phyloP scores from a whole-genome alignment of 1,140 invertebrate genomes.

The Oncopeltus fasciatus region DNA sequence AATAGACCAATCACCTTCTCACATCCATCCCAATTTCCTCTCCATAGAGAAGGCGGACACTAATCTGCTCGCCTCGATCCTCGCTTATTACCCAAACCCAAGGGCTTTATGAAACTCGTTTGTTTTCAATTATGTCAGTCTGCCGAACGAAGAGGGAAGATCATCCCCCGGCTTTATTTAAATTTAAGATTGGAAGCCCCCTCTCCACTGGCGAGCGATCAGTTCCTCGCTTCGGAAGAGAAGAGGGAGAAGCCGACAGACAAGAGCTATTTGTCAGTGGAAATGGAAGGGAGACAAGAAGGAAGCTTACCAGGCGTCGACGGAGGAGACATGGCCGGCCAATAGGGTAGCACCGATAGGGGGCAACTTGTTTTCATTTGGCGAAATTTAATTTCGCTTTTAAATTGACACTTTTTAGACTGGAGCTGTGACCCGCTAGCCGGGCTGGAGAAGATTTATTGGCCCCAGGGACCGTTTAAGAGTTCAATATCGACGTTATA shows the following conservation, averaged over 20 bases:
- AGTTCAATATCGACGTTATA: background rate
- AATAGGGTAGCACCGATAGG: background rate
- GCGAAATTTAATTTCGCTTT: constrained; percentile 5
- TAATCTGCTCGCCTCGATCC: background rate
- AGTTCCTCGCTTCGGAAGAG: background rate
- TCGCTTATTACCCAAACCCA: background rate
- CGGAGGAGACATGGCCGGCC: background rate
- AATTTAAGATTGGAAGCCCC: background rate
- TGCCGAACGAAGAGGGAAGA: no score
- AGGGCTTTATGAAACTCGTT: constrained; percentile 3
- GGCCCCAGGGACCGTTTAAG: background rate
- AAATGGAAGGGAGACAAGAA: background rate
- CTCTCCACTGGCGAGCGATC: no score
- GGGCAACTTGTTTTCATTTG: constrained; percentile 5
- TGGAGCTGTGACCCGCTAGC: no score
- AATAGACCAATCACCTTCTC: background rate
- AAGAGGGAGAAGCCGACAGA: background rate
- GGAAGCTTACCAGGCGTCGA: background rate
- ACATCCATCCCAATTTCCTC: background rate
- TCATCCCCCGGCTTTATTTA: background rate
- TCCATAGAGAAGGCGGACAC: background rate
- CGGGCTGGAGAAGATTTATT: background rate
- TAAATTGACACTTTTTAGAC: constrained; percentile 1
- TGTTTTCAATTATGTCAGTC: constrained; percentile 5
- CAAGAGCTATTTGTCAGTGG: background rate